Conservation (phyloP, 2,888 invertebrate species). For the Melanotus villosus region DNA sequence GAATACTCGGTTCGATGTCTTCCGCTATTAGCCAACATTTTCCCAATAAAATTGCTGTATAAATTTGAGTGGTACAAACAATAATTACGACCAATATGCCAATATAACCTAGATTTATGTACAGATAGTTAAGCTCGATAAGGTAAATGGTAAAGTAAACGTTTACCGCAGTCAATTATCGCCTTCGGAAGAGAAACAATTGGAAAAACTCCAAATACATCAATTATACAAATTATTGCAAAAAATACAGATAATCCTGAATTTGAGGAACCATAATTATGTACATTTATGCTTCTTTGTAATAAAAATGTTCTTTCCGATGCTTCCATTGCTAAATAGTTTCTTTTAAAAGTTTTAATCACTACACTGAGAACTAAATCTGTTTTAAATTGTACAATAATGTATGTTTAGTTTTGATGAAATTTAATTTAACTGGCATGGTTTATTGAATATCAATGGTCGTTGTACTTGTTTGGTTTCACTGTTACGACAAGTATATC, state of each 20-base stretch:
- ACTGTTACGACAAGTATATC: background rate
- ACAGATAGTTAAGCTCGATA: background rate
- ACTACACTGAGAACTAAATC: too few relatives aligned
- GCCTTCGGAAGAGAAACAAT: constrained; percentile 83
- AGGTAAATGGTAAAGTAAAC: background rate
- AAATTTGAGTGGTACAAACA: constrained; percentile 81
- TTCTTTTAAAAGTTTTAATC: background rate
- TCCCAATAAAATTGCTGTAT: constrained; percentile 85
- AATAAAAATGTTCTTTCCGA: constrained; percentile 33
- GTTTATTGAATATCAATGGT: background rate
- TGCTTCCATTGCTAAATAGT: constrained; percentile 22
- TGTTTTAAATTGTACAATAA: background rate
- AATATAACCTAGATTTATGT: constrained; percentile 74
- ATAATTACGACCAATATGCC: constrained; percentile 79
- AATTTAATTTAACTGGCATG: background rate
- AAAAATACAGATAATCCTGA: constrained; percentile 77
- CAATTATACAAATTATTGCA: constrained; percentile 82
- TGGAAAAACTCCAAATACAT: constrained; percentile 88
- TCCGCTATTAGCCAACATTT: constrained; percentile 87
- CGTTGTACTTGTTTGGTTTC: background rate
- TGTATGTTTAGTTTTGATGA: background rate
- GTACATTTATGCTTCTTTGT: background rate
- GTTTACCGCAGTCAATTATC: constrained; percentile 81
- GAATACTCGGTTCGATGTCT: constrained; percentile 75
- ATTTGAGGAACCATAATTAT: background rate